Evolutionary conservation across 2,888 invertebrate species (phyloP).

Genomic region (Rhogogaster chlorosoma): DNA sequence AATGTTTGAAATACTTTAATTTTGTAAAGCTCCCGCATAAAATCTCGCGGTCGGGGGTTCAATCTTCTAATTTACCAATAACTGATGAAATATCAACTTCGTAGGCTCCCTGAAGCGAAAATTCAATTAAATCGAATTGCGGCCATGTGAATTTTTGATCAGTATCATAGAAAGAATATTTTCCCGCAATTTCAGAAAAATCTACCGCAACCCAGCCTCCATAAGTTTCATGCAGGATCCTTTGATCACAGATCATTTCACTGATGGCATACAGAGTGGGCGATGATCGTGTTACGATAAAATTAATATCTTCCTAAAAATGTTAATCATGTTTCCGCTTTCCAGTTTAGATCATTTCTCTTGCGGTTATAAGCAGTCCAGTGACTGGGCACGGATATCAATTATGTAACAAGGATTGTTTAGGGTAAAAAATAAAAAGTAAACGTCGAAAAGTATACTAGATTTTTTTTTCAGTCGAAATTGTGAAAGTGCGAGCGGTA

Average conservation of each 20-base stretch:
- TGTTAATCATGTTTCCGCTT: slow-evolving; percentile 21
- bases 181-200: too few relatives aligned
- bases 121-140: too few relatives aligned
- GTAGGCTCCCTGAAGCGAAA: too few relatives aligned
- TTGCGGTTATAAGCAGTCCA: background rate
- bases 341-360: slow-evolving; percentile 13
- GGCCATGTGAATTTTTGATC: too few relatives aligned
- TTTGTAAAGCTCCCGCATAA: too few relatives aligned
- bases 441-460: slow-evolving; percentile 1
- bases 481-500: slow-evolving; percentile 25
- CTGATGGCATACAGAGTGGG: background rate
- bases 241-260: background rate
- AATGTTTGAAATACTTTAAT: too few relatives aligned
- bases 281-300: background rate
- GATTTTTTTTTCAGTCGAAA: slow-evolving; percentile 5
- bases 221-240: too few relatives aligned
- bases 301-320: slow-evolving; percentile 10
- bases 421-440: background rate
- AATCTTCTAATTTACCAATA: too few relatives aligned
- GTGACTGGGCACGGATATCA: background rate
- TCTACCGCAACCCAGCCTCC: too few relatives aligned
- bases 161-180: too few relatives aligned
- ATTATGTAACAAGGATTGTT: slow-evolving; percentile 36
- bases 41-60: too few relatives aligned
- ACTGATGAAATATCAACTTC: too few relatives aligned